These are phyloP conservation scores for Petromus typicus DNA, from an alignment of 2,113 vertebrate species.

Conservation along the genomic window DNA sequence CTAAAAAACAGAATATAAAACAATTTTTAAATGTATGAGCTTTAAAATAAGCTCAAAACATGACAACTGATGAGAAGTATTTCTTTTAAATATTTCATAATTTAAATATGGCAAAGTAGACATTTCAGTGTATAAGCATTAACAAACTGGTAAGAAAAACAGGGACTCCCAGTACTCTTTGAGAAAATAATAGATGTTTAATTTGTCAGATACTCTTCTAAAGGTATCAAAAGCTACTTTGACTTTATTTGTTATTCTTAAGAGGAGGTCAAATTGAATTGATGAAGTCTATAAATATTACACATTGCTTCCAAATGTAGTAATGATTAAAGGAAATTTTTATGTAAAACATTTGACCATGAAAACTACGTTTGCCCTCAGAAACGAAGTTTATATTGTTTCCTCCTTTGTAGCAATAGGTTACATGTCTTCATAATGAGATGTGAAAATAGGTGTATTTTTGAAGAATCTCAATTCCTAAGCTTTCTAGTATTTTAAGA, in stretches of 20 bases:
- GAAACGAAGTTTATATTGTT: background rate
- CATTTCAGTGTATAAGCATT: background rate
- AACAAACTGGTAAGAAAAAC: constrained; percentile 8
- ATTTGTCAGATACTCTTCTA: background rate
- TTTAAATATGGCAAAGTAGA: background rate
- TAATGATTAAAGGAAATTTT: background rate
- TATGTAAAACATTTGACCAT: background rate
- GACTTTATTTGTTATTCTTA: background rate
- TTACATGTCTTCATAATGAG: background rate
- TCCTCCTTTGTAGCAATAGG: background rate
- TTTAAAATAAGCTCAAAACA: background rate
- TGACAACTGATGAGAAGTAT: background rate
- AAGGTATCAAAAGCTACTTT: background rate
- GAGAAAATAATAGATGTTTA: background rate
- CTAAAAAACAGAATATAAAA: background rate
- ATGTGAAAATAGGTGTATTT: background rate
- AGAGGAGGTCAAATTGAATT: background rate
- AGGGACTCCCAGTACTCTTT: background rate
- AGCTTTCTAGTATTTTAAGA: background rate
- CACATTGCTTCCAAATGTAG: background rate
- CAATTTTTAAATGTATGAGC: background rate
- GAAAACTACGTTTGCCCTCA: background rate
- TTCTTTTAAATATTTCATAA: constrained; percentile 47
- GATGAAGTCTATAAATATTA: background rate
- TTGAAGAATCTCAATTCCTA: constrained; percentile 30